Percentiles rank a stretch among this genome's conserved stretches.
Evolutionary conservation across 2,797 vertebrate species (phyloP).

Genomic region (Glyptemys insculpta): DNA sequence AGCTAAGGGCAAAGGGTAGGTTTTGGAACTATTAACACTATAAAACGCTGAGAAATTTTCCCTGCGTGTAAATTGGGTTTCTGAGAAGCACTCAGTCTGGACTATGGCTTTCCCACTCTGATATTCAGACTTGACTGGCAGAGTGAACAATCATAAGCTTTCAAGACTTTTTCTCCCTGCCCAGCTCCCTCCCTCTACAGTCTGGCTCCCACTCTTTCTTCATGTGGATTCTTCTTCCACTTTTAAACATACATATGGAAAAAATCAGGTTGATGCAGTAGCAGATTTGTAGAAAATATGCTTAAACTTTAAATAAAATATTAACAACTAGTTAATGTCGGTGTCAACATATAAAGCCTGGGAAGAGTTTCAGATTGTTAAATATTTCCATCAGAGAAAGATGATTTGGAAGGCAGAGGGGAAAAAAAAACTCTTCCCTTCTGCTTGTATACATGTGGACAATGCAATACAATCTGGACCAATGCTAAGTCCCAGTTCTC

Average conservation of each 20-base stretch:
- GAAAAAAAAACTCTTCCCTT: neutral
- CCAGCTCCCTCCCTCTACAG: neutral
- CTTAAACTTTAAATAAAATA: neutral
- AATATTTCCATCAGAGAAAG: neutral
- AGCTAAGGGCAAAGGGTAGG: neutral
- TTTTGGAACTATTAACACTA: slow-evolving; percentile 2
- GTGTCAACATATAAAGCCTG: neutral
- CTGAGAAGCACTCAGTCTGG: neutral
- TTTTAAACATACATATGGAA: neutral
- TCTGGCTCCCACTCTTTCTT: neutral
- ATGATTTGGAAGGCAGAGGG: neutral
- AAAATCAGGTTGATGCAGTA: neutral
- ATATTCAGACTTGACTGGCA: slow-evolving; percentile 26
- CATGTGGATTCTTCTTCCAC: neutral
- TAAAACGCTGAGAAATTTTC: neutral
- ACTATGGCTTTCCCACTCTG: neutral
- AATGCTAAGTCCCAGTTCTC: neutral
- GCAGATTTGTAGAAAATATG: neutral
- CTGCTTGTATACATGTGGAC: neutral
- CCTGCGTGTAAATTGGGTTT: slow-evolving; percentile 14
- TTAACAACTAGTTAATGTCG: neutral
- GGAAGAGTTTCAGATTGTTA: neutral
- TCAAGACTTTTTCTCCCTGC: neutral
- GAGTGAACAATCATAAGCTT: neutral
- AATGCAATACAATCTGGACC: neutral